A percentile compares a stretch with the other conserved stretches of the same genome.
phyloP scores from a whole-genome alignment of 2,888 invertebrate species.

The Leptopilina drosophilae region DNA sequence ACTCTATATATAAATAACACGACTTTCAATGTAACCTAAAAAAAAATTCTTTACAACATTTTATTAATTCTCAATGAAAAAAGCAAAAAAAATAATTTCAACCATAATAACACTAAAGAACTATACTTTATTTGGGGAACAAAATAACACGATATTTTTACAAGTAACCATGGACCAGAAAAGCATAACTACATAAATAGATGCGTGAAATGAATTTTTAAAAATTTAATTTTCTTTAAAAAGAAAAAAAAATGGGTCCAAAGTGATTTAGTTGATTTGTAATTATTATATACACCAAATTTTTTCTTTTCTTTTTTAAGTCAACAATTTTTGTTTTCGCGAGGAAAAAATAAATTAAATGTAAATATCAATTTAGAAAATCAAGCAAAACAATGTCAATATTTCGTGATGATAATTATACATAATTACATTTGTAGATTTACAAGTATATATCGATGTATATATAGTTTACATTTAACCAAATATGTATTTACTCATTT shows the following conservation, averaged over 20 bases:
- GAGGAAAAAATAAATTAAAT: background rate
- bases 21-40: no score
- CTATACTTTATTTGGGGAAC: slow-evolving; percentile 12
- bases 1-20: no score
- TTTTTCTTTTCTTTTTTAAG: background rate
- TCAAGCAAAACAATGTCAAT: slow-evolving; percentile 32
- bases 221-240: slow-evolving; percentile 8
- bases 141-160: slow-evolving; percentile 7
- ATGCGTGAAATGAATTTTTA: background rate
- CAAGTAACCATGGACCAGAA: slow-evolving; percentile 31
- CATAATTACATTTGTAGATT: slow-evolving; percentile 17
- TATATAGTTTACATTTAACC: background rate
- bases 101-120: background rate
- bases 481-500: background rate
- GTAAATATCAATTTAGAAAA: slow-evolving; percentile 3
- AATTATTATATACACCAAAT: background rate
- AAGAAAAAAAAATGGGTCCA: slow-evolving; percentile 10
- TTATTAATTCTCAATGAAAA: no score
- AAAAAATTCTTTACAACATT: no score
- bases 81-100: no score
- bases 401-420: slow-evolving; percentile 29
- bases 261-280: slow-evolving; percentile 17
- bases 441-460: slow-evolving; percentile 12
- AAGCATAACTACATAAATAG: slow-evolving; percentile 24
- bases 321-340: background rate